phyloP scores from a whole-genome alignment of 2,888 invertebrate species.

The Spodoptera littoralis region DNA sequence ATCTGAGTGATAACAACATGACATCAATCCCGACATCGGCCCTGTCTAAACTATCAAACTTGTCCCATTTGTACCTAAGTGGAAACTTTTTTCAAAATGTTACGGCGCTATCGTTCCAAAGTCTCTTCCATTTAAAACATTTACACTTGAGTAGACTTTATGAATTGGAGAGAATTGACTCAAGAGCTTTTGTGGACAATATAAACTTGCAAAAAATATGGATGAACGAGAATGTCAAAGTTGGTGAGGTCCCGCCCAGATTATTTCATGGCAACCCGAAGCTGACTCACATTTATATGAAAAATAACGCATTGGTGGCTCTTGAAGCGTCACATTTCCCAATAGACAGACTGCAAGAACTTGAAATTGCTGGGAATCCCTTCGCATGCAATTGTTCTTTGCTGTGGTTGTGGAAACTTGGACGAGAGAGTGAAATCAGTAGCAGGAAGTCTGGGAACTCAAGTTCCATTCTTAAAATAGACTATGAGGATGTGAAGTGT shows the following conservation, averaged over 20 bases:
- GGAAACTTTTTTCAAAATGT: conserved; percentile 93
- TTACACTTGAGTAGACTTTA: conserved; percentile 92
- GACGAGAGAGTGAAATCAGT: conserved; percentile 80
- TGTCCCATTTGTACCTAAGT: conserved; percentile 93
- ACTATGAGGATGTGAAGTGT: conserved; percentile 89
- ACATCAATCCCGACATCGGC: conserved; percentile 93
- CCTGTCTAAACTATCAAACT: conserved; percentile 92
- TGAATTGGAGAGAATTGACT: conserved; percentile 91
- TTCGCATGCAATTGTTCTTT: conserved; percentile 96
- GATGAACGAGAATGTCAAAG: conserved; percentile 93
- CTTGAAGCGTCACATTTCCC: conserved; percentile 95
- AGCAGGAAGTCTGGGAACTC: conserved; percentile 77
- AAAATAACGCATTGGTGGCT: conserved; percentile 92
- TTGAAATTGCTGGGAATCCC: conserved; percentile 95
- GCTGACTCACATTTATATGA: conserved; percentile 92
- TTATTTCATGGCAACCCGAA: conserved; percentile 95
- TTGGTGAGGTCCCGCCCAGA: conserved; percentile 93
- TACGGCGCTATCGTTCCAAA: conserved; percentile 94
- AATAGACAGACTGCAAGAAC: conserved; percentile 92
- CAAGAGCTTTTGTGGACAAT: conserved; percentile 95
- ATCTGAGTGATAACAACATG: conserved; percentile 95
- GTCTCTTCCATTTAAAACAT: conserved; percentile 94
- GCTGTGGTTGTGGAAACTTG: conserved; percentile 95
- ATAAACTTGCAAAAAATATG: conserved; percentile 93
- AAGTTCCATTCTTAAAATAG: conserved; percentile 83